Base-by-base conservation (phyloP, 2,113 vertebrate species). In the Polyodon spathula region DNA sequence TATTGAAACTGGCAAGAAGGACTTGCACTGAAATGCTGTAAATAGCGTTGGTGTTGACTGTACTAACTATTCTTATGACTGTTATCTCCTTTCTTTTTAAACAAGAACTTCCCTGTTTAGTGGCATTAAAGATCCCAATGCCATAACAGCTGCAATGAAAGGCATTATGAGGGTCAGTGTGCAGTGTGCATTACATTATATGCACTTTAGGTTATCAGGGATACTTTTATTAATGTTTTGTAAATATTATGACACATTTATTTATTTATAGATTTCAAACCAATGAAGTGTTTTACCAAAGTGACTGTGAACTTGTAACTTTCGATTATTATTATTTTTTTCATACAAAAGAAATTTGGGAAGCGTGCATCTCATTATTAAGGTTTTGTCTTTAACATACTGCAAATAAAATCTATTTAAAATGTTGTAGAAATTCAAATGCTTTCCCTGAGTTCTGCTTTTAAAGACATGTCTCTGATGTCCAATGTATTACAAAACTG, bases 191-290 rank as follows among this genome's bases (percentile, higher is more conserved):
- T 89, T 91, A 91, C 89, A 90, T 92, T 91, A 90, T 92, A 91
- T 93, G 93, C 95, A 98, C 95, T 96, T 92, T 95, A 93, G 88
- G 94, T 95, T 94, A 92, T 98, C 95, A 98, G 95, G 95, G 95
- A 98, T 94, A 93, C 91, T 97, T n/a, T 95, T 95, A 92, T 93
- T 93, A 93, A 92, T 92, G 92, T 97, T 98, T 97, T 94, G 90
- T 97, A 95, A 94, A 94, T 92, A 90, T 91, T 91, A 93, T 91
- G 88, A 84, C 92, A 90, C 88, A n/a, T n/a, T n/a, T n/a, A n/a
- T 79, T 75, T 76, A 81, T 74, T 81, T 78, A 77, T 81, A 83
- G 79, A 83, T 86, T 84, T 87, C 76, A 75, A 84, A 86, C 83
- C 84, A 89, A 79, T 77, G 87, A 86, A 89, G 90, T 86, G 92